Conservation (phyloP, 2,797 vertebrate genomes). For the Sylvilagus floridanus region DNA sequence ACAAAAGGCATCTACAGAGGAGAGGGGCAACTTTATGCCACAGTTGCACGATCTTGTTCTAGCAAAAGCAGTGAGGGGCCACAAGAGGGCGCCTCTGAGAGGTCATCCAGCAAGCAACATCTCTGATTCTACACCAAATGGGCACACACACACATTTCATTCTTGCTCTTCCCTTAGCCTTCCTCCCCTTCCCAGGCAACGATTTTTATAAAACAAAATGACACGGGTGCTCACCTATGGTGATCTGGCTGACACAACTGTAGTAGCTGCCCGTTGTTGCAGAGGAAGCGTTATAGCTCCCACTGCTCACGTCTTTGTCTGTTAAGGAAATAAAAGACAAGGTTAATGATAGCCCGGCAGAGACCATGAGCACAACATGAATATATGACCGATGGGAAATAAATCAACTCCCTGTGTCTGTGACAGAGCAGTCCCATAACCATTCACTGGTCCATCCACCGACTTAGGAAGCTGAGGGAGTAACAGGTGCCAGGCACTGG, state of each 20-base stretch:
- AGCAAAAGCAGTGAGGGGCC: background rate
- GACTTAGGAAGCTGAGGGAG: no score
- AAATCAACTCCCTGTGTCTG: background rate
- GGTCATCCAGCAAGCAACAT: background rate
- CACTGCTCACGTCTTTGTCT: constrained; percentile 91
- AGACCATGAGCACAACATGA: background rate
- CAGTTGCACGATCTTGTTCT: no score
- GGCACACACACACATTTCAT: background rate
- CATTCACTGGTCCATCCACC: background rate
- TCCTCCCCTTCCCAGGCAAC: background rate
- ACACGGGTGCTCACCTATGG: constrained; percentile 88
- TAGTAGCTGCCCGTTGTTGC: constrained; percentile 90
- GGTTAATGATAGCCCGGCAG: background rate
- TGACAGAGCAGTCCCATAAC: background rate
- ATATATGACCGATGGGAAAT: background rate
- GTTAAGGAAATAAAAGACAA: constrained; percentile 46
- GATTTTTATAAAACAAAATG: background rate
- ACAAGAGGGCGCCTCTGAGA: constrained; percentile 66
- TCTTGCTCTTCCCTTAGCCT: background rate
- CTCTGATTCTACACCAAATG: background rate
- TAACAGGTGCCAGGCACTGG: background rate
- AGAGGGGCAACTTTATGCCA: no score
- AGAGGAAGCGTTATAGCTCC: constrained; percentile 90
- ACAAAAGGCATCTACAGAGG: background rate
- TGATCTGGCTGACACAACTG: constrained; percentile 94